A percentile compares a stretch with the other conserved stretches of the same genome.
These are phyloP conservation scores for Eupithecia inturbata DNA, from an alignment of 2,888 invertebrate species.

Conservation along the genomic window DNA sequence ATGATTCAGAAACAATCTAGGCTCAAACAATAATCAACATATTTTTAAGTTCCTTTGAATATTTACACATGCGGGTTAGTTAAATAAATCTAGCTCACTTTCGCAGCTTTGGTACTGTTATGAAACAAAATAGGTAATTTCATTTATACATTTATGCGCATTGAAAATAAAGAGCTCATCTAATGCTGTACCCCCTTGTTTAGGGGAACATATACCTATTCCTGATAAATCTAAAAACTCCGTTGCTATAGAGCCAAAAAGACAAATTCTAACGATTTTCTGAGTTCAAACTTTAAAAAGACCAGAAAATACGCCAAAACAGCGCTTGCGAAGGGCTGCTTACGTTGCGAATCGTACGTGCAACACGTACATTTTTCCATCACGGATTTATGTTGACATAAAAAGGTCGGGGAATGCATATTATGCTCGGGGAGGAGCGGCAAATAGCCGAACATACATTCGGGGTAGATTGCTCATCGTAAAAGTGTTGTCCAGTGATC, in stretches of 20 bases:
- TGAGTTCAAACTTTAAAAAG: constrained; percentile 49
- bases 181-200: neutral
- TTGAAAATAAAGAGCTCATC: no score
- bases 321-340: constrained; percentile 23
- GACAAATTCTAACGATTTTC: constrained; percentile 45
- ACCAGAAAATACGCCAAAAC: constrained; percentile 25
- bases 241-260: neutral
- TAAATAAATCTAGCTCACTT: neutral
- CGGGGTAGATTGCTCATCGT: constrained; percentile 78
- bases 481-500: constrained; percentile 78
- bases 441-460: constrained; percentile 63
- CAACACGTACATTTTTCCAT: constrained; percentile 66
- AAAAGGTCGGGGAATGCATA: constrained; percentile 77
- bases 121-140: neutral
- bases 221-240: neutral
- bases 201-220: neutral
- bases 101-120: neutral
- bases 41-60: neutral
- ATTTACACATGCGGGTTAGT: neutral
- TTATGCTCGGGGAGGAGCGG: constrained; percentile 62
- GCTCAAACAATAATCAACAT: neutral
- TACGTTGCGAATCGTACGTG: constrained; percentile 42
- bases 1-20: constrained; percentile 16
- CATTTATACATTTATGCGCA: neutral
- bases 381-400: constrained; percentile 76